phyloP scores from a whole-genome alignment of 2,888 invertebrate genomes.

The Anagyrus pseudococci region DNA sequence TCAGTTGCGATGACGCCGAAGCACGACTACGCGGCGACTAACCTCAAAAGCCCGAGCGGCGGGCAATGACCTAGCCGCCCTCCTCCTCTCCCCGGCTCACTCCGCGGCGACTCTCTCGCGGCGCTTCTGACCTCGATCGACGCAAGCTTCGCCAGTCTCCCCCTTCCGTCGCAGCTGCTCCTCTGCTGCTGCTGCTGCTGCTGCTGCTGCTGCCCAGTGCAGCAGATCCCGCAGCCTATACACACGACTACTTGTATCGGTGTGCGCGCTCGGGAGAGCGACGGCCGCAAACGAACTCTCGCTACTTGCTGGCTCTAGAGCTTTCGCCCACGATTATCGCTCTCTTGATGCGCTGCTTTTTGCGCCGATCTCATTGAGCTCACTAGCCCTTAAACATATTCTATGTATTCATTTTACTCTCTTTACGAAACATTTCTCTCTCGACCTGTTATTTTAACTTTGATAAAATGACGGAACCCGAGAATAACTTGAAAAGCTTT shows the following conservation, averaged over 20 bases:
- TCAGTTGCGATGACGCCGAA: conserved; percentile 5
- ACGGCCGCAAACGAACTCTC: conserved; percentile 23
- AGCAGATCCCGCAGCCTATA: neutral
- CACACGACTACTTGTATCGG: neutral
- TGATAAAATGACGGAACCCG: too few species aligned
- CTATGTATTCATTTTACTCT: too few species aligned
- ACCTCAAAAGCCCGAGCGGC: conserved; percentile 55
- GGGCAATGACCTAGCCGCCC: conserved; percentile 63
- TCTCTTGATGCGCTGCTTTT: too few species aligned
- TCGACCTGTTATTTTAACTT: too few species aligned
- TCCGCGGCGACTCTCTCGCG: conserved; percentile 31
- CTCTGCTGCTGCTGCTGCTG: conserved; percentile 34
- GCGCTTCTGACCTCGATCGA: conserved; percentile 59
- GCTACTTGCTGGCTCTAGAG: neutral
- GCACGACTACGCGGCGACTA: conserved; percentile 49
- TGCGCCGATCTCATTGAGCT: neutral
- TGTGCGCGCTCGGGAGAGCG: conserved; percentile 12
- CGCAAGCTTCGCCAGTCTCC: conserved; percentile 41
- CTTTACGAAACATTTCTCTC: too few species aligned
- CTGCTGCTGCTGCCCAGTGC: neutral
- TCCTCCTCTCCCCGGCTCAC: conserved; percentile 44
- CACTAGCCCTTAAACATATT: too few species aligned
- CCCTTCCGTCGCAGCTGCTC: conserved; percentile 25
- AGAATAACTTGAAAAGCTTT: too few species aligned
- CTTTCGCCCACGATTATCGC: too few species aligned